Percentiles rank a stretch among this genome's conserved stretches.
These are phyloP conservation scores for Micromys minutus DNA, from an alignment of 2,113 vertebrate genomes.

Conservation along the genomic window DNA sequence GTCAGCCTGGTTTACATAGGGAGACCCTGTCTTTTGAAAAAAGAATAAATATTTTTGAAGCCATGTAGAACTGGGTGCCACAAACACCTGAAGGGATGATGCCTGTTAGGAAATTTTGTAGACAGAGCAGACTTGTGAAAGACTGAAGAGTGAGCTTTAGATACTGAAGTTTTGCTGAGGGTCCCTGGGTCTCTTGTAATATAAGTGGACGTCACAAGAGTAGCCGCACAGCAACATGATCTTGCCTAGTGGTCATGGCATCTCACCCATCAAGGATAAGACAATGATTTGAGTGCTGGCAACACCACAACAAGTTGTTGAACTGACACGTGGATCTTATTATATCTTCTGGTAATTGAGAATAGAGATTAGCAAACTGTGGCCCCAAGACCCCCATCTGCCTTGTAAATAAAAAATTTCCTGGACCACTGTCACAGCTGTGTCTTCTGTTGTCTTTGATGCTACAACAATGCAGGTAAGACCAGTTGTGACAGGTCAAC, in stretches of 20 bases:
- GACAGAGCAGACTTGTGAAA: background rate
- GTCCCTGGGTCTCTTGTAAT: background rate
- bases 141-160: background rate
- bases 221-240: background rate
- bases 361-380: background rate
- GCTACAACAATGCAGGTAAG: background rate
- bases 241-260: background rate
- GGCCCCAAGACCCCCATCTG: background rate
- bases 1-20: background rate
- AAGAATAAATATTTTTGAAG: background rate
- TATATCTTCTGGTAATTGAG: background rate
- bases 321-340: background rate
- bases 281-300: background rate
- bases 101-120: background rate
- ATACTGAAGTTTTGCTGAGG: background rate
- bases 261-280: background rate
- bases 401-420: background rate
- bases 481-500: background rate
- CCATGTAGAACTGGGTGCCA: background rate
- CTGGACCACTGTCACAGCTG: background rate
- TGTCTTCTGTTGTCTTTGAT: background rate
- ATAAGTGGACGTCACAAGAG: background rate
- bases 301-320: background rate
- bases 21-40: background rate
- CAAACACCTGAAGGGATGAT: background rate